phyloP scores from a whole-genome alignment of 2,888 invertebrate genomes.

The Spodoptera exigua region DNA sequence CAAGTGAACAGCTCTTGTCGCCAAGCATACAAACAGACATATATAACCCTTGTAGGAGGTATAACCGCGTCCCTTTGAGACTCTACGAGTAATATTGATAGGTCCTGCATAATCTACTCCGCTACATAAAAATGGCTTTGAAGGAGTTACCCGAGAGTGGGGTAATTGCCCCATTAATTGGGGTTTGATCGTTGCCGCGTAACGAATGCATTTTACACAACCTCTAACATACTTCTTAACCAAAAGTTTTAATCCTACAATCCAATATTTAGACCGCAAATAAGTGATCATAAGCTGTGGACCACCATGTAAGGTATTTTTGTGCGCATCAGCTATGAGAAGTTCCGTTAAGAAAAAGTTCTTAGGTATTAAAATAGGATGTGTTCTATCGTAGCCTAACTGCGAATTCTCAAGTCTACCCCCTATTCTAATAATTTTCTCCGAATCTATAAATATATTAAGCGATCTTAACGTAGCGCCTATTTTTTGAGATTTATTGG shows the following conservation, averaged over 20 bases:
- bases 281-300: slow-evolving; percentile 4
- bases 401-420: not conserved
- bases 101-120: not conserved
- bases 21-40: slow-evolving; percentile 3
- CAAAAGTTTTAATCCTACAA: not conserved
- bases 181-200: not conserved
- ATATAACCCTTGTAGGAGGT: not conserved
- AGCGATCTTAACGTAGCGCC: not conserved
- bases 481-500: slow-evolving; percentile 2
- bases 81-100: not conserved
- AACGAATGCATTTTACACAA: not conserved
- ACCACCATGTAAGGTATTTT: not conserved
- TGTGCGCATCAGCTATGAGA: not conserved
- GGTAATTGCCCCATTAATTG: not conserved
- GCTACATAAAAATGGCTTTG: not conserved
- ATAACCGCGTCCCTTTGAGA: not conserved
- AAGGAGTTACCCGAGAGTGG: not conserved
- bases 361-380: not conserved
- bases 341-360: not conserved
- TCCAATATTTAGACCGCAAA: not conserved
- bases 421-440: not conserved
- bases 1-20: slow-evolving; percentile 2
- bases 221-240: not conserved
- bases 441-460: slow-evolving; percentile 3
- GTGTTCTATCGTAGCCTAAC: not conserved